Evolutionary conservation across 2,797 vertebrate species (phyloP).

Genomic region (Dromococcyx pavoninus): DNA sequence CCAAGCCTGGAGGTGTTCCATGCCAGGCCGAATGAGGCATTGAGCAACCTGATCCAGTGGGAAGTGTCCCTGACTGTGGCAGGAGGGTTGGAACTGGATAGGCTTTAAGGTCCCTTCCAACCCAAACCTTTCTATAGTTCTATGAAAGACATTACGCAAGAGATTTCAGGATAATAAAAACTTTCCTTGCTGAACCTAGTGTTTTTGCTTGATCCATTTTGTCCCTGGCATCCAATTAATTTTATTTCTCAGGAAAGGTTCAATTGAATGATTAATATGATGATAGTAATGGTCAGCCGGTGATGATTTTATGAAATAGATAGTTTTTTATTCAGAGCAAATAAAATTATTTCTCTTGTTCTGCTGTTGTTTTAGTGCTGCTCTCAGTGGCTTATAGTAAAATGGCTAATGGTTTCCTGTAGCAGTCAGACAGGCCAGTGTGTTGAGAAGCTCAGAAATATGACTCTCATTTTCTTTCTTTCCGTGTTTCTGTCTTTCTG

Average conservation of each 20-base stretch:
- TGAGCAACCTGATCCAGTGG: too few relatives aligned
- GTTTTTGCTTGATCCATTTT: neutral
- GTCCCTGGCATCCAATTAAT: neutral
- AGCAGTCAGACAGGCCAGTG: neutral
- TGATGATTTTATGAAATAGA: neutral
- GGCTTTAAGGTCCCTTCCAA: too few relatives aligned
- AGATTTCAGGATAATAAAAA: neutral
- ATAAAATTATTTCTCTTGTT: neutral
- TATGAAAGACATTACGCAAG: neutral
- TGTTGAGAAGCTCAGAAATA: neutral
- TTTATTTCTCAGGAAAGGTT: neutral
- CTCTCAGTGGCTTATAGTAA: neutral
- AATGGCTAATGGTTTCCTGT: neutral
- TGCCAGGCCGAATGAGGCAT: too few relatives aligned
- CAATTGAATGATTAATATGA: neutral
- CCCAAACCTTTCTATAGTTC: too few relatives aligned
- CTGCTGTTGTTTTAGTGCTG: neutral
- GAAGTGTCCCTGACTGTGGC: too few relatives aligned
- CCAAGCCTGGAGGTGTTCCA: too few relatives aligned
- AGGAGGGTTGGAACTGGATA: too few relatives aligned
- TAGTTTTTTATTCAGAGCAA: neutral
- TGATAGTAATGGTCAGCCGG: neutral
- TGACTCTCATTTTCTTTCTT: neutral
- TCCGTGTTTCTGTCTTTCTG: too few relatives aligned
- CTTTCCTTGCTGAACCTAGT: neutral